Conservation (phyloP, 2,797 vertebrate genomes). For the Propithecus deckenii region DNA sequence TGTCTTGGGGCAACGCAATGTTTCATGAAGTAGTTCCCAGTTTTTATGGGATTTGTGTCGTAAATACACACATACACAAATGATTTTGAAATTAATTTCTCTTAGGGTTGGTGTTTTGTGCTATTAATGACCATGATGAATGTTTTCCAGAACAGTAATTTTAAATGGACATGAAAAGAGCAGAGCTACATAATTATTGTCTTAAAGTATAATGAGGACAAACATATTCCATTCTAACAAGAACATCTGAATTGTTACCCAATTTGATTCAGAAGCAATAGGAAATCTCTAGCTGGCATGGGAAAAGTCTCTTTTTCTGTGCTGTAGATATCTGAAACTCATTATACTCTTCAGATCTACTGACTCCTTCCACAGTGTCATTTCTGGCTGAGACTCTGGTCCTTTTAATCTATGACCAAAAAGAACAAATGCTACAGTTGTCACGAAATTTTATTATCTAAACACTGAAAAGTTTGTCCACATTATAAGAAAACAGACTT, state of each 20-base stretch:
- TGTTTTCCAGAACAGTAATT: not conserved
- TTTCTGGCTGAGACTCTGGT: not conserved
- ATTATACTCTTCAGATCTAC: not conserved
- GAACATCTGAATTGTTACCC: not conserved
- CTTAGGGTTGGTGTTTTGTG: not conserved
- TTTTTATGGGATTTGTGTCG: not conserved
- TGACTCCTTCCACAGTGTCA: not conserved
- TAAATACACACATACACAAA: not conserved
- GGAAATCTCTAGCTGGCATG: not conserved
- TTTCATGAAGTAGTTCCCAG: not conserved
- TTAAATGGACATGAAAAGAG: constrained; percentile 1
- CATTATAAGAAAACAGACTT: not conserved
- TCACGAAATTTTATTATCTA: not conserved
- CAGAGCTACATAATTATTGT: not conserved
- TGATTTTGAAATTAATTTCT: constrained; percentile 29
- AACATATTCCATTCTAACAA: not conserved
- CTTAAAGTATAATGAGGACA: not conserved
- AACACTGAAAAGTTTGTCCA: not conserved
- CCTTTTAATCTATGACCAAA: not conserved
- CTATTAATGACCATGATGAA: not conserved
- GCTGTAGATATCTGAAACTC: not conserved
- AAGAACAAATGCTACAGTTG: not conserved
- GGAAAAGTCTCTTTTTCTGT: not conserved
- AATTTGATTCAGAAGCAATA: not conserved
- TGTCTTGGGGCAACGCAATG: not conserved